Evolutionary conservation across 1,140 invertebrate genomes (phyloP), one percentile per base, ranked within the genome.

Genomic region (Dysdera silvatica): DNA sequence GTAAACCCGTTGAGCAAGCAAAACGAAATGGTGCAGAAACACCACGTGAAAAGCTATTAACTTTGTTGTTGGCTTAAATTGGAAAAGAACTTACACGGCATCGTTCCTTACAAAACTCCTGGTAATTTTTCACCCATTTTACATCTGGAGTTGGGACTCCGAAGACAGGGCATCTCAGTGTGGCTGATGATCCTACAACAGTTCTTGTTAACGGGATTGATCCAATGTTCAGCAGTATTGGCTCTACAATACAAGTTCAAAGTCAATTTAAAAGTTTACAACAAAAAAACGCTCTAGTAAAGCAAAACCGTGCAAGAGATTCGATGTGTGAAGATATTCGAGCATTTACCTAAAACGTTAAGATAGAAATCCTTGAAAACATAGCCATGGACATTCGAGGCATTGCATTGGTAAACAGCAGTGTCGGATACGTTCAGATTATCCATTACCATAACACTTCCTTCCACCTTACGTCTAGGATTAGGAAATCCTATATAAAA

Each of bases 341-440:
- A 41, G 6, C 14, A 48, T 31, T 54, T 54, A 54, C 52, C 85
- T 68, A 95, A 79, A 7, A 99, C 95, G 78, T 99, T 98, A 5
- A 99, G 84, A 73, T 91, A 98, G 40, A 96, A 90, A 80, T 99
- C 95, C 73, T 94, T 93, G 78, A 96, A 99, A 14, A 97, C 91
- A 77, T 98, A 99, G 31, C 95, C 96, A 67, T 93, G 82, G n/a
- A 87, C 88, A 76, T 98, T 99, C 63, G 93, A 95, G 1, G 95
- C 95, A 79, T 99, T 99, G 77, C 95, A 98, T 47, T 96, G 95
- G 72, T 96, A 95, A 76, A 98, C 96, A 59, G 92, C 94, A 10
- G 93, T 95, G 76, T 99, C 96, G 35, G 82, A 81, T 75, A 92
- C 93, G 20, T 81, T 80, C 24, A 98, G 77, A 68, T 87, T 86